Evolutionary conservation across 2,888 invertebrate species (phyloP).

Genomic region (Axea sp.): DNA sequence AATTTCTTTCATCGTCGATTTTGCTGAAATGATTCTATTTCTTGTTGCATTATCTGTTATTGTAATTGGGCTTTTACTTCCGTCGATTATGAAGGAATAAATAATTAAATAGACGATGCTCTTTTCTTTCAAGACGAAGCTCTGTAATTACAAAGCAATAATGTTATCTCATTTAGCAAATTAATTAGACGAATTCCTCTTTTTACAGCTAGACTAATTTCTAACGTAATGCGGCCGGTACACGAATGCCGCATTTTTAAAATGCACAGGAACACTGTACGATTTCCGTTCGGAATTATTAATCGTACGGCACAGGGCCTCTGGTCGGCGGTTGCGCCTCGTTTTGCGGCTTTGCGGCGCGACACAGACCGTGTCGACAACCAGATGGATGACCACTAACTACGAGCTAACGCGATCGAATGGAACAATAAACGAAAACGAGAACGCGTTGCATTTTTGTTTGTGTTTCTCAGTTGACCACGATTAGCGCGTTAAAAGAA

Average conservation of each 20-base stretch:
- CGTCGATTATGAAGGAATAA: no score
- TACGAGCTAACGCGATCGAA: slow-evolving; percentile 67
- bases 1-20: no score
- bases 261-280: slow-evolving; percentile 2
- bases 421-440: slow-evolving; percentile 66
- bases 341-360: slow-evolving; percentile 66
- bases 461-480: slow-evolving; percentile 2
- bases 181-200: slow-evolving; percentile 2
- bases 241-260: slow-evolving; percentile 7
- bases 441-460: slow-evolving; percentile 29
- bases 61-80: no score
- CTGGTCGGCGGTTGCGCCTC: slow-evolving; percentile 59
- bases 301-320: slow-evolving; percentile 41
- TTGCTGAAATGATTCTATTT: no score
- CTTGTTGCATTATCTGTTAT: no score
- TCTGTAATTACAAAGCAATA: slow-evolving; percentile 3
- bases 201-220: slow-evolving; percentile 3
- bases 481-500: slow-evolving; percentile 16
- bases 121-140: no score
- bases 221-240: slow-evolving; percentile 1
- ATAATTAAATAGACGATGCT: no score
- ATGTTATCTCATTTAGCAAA: slow-evolving; percentile 9
- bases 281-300: slow-evolving; percentile 56
- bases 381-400: slow-evolving; percentile 67
- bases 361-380: slow-evolving; percentile 67